Base-by-base conservation (phyloP, 2,113 vertebrate genomes). In the Ictidomys tridecemlineatus region DNA sequence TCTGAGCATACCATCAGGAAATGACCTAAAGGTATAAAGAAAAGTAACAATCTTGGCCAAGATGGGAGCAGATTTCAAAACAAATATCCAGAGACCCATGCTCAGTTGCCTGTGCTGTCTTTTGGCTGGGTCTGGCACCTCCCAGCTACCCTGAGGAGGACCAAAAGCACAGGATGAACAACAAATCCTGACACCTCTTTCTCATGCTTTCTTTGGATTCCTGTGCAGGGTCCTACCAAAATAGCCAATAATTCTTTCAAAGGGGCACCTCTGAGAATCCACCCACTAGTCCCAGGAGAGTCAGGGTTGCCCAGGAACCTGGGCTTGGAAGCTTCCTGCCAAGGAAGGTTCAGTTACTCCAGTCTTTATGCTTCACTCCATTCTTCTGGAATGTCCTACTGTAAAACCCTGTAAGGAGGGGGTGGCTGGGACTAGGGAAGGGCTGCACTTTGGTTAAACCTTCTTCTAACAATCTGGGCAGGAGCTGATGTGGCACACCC, bases 401-500 rank as follows among this genome's bases (percentile, higher is more conserved):
- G 4, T 12, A 34, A 63, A 18, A 4, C 24, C 45, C 17, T 5
- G 13, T 2, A 26, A 32, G 48, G 16, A 0, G 10, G 16, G 51
- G 20, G 12, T 3, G 10, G 13, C 42, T 79, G 22, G 76, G 72
- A 12, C 1, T 2, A 6, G 2, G 24, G 8, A 42, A 5, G 6
- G 7, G 63, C 32, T 82, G 22, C 0, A 67, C 39, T 86, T n/a
- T 80, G 48, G 24, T 84, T 74, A 80, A 51, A 87, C 63, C 28
- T 11, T 18, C 16, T 78, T 34, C 74, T 86, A 18, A 24, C 67
- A 78, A 12, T 88, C 77, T 2, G 0, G 56, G 48, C 90, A 99
- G 99, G 98, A 96, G 97, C 98, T 58, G 97, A 93, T 37, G 83
- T 96, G 34, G 89, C 96, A 61, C 99, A 99, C 76, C 99, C 98